phyloP scores from a whole-genome alignment of 2,888 invertebrate genomes.

The Harpalus rufipes region DNA sequence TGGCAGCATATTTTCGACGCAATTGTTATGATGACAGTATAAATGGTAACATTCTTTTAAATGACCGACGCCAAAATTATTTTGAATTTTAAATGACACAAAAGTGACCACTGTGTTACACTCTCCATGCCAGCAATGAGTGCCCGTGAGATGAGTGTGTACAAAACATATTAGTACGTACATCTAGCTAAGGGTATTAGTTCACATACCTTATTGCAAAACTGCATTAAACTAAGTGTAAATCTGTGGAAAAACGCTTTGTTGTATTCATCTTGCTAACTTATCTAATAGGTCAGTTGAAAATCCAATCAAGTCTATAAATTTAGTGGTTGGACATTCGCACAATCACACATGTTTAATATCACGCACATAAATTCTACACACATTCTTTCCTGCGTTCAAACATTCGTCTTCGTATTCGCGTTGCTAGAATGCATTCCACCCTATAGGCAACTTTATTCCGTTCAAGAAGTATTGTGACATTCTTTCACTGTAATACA shows the following conservation, averaged over 20 bases:
- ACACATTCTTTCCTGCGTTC: slow-evolving; percentile 23
- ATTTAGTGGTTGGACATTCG: slow-evolving; percentile 25
- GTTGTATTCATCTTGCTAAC: neutral
- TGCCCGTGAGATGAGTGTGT: too few species aligned
- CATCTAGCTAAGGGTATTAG: too few species aligned
- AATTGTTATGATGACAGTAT: too few species aligned
- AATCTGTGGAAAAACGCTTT: neutral
- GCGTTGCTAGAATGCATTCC: slow-evolving; percentile 6
- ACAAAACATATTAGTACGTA: too few species aligned
- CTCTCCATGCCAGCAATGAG: too few species aligned
- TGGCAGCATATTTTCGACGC: too few species aligned
- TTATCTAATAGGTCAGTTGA: slow-evolving; percentile 16
- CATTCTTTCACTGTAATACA: slow-evolving; percentile 20
- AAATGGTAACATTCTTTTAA: too few species aligned
- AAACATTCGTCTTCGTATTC: slow-evolving; percentile 10
- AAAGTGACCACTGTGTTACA: too few species aligned
- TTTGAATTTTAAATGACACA: too few species aligned
- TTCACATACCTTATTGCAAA: too few species aligned
- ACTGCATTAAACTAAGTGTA: too few species aligned
- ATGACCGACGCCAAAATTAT: too few species aligned
- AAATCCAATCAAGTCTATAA: slow-evolving; percentile 48
- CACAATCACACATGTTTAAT: slow-evolving; percentile 36
- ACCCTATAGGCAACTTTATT: neutral
- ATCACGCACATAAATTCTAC: slow-evolving; percentile 38
- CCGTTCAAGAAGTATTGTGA: neutral